Base-by-base conservation (phyloP, 1,140 invertebrate genomes). In the Vanessa tameamea region DNA sequence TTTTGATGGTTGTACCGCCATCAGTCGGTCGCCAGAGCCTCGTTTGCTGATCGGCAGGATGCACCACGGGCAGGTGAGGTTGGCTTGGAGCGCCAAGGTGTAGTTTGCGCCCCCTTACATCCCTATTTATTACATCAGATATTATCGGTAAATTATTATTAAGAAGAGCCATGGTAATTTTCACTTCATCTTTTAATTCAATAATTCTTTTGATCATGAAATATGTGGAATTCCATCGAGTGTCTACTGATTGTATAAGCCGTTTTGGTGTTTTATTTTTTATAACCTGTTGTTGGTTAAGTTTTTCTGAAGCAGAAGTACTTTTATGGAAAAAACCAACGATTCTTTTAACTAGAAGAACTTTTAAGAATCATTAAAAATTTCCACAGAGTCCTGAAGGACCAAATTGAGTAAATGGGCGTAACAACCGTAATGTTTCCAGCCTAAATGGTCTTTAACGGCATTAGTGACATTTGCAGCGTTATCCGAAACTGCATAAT, bases 191-290 rank as follows among this genome's bases (percentile, higher is more conserved):
- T 75, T 77, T 11, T 14, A 76, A 50, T 5, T 72, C 55, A 2
- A 72, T 16, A 68, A 71, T 43, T 26, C 73, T 64, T 26, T 67
- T 16, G 9, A 71, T 6, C 74, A 76, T 76, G 16, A 37, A 72
- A 20, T 48, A 72, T 8, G 74, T 81, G 4, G 84, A 87, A 68
- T 88, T 90, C 85, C 89, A 92, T 11, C 87, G 72, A 0, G 85
- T 90, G 26, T 73, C 66, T 0, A 87, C 83, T 5, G 77, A 61
- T 80, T 87, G 78, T 11, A 83, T 83, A 9, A 89, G 77, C 63
- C 78, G 79, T 63, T 72, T 78, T 61, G 47, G 77, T 16, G 64
- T 61, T 23, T 26, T 26, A 14, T 66, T 73, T 7, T 20, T 37
- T 72, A 72, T 73, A 11, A 72, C 63, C 23, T 75, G 75, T 23